Base-by-base conservation (phyloP, 2,797 vertebrate species). In the Pangasius djambal region DNA sequence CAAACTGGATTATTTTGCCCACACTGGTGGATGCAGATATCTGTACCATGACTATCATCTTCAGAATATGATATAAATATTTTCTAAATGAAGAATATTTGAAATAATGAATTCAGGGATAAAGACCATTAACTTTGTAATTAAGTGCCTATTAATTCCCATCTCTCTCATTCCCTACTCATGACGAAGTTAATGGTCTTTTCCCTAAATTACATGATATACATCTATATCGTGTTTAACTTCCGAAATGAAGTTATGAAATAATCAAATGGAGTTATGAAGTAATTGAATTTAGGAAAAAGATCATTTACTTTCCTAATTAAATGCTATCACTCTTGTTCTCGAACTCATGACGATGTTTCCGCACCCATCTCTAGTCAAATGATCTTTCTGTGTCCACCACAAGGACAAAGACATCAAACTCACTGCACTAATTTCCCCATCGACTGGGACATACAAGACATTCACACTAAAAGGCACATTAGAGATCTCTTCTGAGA, bases 401-500 rank as follows among this genome's bases (percentile, higher is more conserved):
- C 55, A 69, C 78, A 88, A 75, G 75, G 75, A 90, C 88, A 88
- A 88, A 87, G 83, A 89, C 74, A 84, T 57, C 70, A 83, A 50
- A 50, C 59, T 69, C 67, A 48, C 85, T 85, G 55, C 48, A 50
- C 83, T 40, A 52, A 82, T 28, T 75, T 74, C 86, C 83, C 7
- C 74, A 79, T 83, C 87, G 90, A 86, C 89, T 85, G 86, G 83
- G 77, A 40, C 86, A 69, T 86, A 67, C 86, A 85, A 85, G 83
- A 88, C 65, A 63, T 79, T 75, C 78, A 55, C 82, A 79, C 57
- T 87, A 78, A 88, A 87, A 87, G 74, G 86, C 61, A 83, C 85
- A 88, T 87, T 75, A 67, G 72, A 88, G 89, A 78, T 86, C 78
- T 50, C 52, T 87, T 88, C 57, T 89, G 82, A 87, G 85, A 83